Percentiles rank a stretch among this genome's conserved stretches.
phyloP scores from a whole-genome alignment of 1,140 invertebrate genomes.

The Heliothis virescens region DNA sequence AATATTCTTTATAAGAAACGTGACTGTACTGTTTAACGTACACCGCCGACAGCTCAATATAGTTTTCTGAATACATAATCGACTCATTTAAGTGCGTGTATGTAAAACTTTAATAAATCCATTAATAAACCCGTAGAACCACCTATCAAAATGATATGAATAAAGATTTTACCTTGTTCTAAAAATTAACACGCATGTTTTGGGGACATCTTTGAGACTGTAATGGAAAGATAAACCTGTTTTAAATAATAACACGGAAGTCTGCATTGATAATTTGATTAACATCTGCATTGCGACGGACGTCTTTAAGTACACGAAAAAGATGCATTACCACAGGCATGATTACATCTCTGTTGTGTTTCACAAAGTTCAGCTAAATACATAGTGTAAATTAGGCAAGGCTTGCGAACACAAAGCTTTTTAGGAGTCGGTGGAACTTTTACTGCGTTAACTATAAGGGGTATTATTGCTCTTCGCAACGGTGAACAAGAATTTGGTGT shows the following conservation, averaged over 20 bases:
- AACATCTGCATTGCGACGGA: constrained; percentile 73
- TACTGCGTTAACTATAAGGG: constrained; percentile 63
- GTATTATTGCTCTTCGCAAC: constrained; percentile 61
- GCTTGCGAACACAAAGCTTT: constrained; percentile 58
- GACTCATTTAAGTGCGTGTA: constrained; percentile 60
- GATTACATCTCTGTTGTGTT: constrained; percentile 80
- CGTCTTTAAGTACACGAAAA: constrained; percentile 79
- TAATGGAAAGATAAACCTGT: constrained; percentile 60
- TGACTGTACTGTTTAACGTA: constrained; percentile 71
- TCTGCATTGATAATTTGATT: constrained; percentile 83
- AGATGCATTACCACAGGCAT: constrained; percentile 79
- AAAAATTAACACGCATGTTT: constrained; percentile 13
- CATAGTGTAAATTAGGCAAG: constrained; percentile 80
- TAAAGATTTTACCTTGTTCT: constrained; percentile 21
- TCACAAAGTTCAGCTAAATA: constrained; percentile 84
- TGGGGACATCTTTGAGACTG: neutral
- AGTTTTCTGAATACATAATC: constrained; percentile 68
- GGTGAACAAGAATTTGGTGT: constrained; percentile 61
- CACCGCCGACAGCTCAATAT: constrained; percentile 71
- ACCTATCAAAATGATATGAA: neutral
- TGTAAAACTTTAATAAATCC: constrained; percentile 53
- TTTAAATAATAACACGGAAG: constrained; percentile 78
- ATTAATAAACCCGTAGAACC: constrained; percentile 45
- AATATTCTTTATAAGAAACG: constrained; percentile 63
- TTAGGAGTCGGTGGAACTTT: constrained; percentile 50